Evolutionary conservation across 2,113 vertebrate genomes (phyloP).

Genomic region (Petaurus breviceps): DNA sequence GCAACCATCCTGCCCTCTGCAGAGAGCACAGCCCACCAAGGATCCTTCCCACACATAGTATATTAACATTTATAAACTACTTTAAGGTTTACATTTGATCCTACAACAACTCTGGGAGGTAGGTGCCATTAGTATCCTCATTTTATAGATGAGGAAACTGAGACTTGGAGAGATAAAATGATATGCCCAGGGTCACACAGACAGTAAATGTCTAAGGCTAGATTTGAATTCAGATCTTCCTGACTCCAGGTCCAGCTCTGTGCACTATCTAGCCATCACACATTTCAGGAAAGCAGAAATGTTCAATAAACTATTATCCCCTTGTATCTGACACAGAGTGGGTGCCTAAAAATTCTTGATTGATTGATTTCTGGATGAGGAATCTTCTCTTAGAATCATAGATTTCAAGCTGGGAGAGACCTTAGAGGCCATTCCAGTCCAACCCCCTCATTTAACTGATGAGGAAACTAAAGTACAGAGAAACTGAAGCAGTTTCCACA

Average conservation of each 20-base stretch:
- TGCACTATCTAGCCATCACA: not conserved
- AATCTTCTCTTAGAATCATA: not conserved
- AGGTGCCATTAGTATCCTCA: not conserved
- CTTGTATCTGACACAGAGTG: not conserved
- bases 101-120: not conserved
- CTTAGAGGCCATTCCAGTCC: not conserved
- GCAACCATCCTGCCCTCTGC: not conserved
- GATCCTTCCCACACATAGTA: not conserved
- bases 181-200: not conserved
- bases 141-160: not conserved
- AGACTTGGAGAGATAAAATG: not conserved
- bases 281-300: not conserved
- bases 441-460: not conserved
- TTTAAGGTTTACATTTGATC: not conserved
- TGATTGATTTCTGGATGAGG: not conserved
- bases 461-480: not conserved
- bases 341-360: not conserved
- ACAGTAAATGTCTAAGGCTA: not conserved
- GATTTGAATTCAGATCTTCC: not conserved
- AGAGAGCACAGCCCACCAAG: not conserved
- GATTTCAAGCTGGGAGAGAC: not conserved
- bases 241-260: not conserved
- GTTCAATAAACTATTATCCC: not conserved
- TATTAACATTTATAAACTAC: not conserved
- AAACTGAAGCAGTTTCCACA: not conserved